Base-by-base conservation (phyloP, 2,888 invertebrate species). In the Drosophila mulleri region DNA sequence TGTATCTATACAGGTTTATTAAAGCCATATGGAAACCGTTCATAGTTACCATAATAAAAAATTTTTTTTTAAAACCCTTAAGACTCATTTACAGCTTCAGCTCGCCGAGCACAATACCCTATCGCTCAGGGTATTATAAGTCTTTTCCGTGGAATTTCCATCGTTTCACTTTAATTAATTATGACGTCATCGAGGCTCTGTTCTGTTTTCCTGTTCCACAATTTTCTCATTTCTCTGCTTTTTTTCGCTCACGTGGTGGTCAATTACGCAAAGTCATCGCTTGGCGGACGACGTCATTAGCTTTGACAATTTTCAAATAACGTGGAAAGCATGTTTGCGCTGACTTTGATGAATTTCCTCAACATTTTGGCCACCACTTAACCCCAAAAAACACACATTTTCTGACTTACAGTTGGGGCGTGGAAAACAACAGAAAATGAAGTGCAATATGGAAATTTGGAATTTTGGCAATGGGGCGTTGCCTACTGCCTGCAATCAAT, bases 281-380 rank as follows among this genome's bases (percentile, higher is more conserved):
- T 47, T 39, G 29, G 60, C 60, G 56, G 37, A 44, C 61, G 48
- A 70, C 56, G 62, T 60, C 66, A 63, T 78, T 75, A 44, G 54
- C 41, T 63, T 72, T 62, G 65, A 75, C 75, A 75, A 66, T 66
- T 75, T 77, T 64, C 72, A 42, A 66, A 71, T 58, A 73, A 83
- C 89, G 75, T 68, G 82, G 58, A 88, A 88, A 83, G 67, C 68
- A 79, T 83, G 89, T 87, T 78, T 81, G 20, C 37, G n/a, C 48
- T 67, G 88, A 89, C 83, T 73, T 72, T 87, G 89, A 87, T 84
- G 72, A 72, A 83, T 87, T 63, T 71, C 14, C 42, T 3, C 16
- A 12, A 11, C 59, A 58, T 60, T 57, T 61, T 3, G 35, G 39
- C 1, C 8, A 18, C 3, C 41, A 42, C 58, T 71, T 44, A 44